phyloP scores from a whole-genome alignment of 2,888 invertebrate species.

The Fragum sueziense region DNA sequence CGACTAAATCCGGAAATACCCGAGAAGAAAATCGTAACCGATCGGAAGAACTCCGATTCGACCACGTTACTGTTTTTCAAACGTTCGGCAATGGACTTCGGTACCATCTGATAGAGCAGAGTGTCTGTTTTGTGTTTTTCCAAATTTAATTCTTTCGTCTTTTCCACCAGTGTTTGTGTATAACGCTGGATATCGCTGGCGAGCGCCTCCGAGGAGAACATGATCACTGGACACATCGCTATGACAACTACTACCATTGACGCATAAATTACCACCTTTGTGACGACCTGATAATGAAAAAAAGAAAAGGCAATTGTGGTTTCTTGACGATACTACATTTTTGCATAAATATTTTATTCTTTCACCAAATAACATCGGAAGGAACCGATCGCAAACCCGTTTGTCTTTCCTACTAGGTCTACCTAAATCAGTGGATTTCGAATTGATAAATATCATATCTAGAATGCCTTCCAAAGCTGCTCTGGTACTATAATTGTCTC shows the following conservation, averaged over 20 bases:
- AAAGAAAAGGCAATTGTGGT: no score
- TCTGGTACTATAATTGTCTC: no score
- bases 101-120: constrained; percentile 71
- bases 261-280: constrained; percentile 62
- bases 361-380: no score
- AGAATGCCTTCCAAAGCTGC: no score
- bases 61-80: constrained; percentile 63
- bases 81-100: constrained; percentile 65
- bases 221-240: constrained; percentile 63
- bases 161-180: constrained; percentile 68
- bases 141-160: constrained; percentile 66
- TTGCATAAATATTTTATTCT: no score
- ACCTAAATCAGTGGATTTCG: no score
- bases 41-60: constrained; percentile 70
- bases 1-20: constrained; percentile 66
- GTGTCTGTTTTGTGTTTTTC: constrained; percentile 68
- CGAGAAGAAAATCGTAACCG: constrained; percentile 70
- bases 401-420: no score
- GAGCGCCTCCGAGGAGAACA: constrained; percentile 62
- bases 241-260: constrained; percentile 63
- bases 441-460: no score
- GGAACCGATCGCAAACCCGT: no score
- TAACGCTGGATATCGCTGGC: constrained; percentile 72
- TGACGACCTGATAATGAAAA: constrained; percentile 83
- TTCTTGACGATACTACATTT: no score